Conservation (phyloP, 2,797 vertebrate genomes). For the Artibeus lituratus region DNA sequence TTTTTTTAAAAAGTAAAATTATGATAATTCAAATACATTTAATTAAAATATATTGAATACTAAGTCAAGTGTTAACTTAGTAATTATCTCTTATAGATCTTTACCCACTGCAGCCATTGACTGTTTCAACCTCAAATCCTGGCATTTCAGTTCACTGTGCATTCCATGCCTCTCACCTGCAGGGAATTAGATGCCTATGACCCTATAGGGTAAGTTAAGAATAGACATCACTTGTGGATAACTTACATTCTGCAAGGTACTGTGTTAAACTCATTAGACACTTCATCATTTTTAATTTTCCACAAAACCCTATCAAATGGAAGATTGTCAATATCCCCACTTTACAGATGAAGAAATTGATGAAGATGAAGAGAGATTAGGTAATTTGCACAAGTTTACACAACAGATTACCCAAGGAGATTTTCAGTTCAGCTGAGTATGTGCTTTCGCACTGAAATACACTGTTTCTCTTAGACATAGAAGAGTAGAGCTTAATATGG, state of each 20-base stretch:
- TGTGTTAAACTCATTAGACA: neutral
- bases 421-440: neutral
- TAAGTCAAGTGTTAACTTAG: neutral
- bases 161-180: neutral
- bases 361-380: neutral
- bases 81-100: neutral
- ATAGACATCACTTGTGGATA: neutral
- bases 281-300: neutral
- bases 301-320: neutral
- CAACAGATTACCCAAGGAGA: neutral
- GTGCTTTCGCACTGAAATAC: neutral
- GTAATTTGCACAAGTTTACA: neutral
- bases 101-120: neutral
- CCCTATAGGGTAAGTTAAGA: neutral
- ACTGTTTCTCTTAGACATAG: slow-evolving; percentile 17
- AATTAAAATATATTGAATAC: neutral
- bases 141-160: neutral
- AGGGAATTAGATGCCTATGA: neutral
- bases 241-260: neutral
- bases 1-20: neutral
- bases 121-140: neutral
- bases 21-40: neutral
- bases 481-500: neutral
- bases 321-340: neutral
- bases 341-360: neutral